phyloP scores from a whole-genome alignment of 1,140 invertebrate species.

The Harpegnathos saltator region DNA sequence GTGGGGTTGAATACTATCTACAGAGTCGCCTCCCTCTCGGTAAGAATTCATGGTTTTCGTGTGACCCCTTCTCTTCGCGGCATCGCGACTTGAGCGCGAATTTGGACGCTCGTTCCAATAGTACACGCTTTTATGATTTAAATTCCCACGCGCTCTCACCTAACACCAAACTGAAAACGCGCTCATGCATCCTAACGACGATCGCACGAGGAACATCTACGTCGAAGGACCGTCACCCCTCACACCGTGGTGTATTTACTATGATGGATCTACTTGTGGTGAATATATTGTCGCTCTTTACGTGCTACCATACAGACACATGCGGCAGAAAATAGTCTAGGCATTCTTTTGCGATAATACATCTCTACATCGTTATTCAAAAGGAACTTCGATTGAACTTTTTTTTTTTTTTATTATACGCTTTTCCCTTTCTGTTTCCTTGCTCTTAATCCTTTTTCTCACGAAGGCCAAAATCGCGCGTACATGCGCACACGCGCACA shows the following conservation, averaged over 20 bases:
- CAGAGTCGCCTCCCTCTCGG: not conserved
- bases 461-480: constrained; percentile 44
- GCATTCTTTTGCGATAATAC: constrained; percentile 72
- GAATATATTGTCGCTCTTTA: constrained; percentile 77
- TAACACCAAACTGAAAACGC: constrained; percentile 23
- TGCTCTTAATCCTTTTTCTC: constrained; percentile 57
- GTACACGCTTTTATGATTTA: constrained; percentile 56
- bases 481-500: not conserved
- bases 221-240: constrained; percentile 49
- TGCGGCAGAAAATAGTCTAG: constrained; percentile 79
- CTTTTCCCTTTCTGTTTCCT: constrained; percentile 50
- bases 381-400: constrained; percentile 82
- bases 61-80: not conserved
- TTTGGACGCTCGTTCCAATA: constrained; percentile 52
- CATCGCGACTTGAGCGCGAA: not conserved
- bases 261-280: constrained; percentile 67
- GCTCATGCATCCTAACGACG: constrained; percentile 49
- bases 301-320: constrained; percentile 75
- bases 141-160: constrained; percentile 12
- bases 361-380: constrained; percentile 77
- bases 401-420: constrained; percentile 68
- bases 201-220: constrained; percentile 55
- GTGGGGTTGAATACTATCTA: constrained; percentile 47
- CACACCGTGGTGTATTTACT: constrained; percentile 24
- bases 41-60: not conserved